A percentile compares a stretch with the other conserved stretches of the same genome.
Evolutionary conservation across 2,113 vertebrate genomes (phyloP).

Genomic region (Zosterops borbonicus): DNA sequence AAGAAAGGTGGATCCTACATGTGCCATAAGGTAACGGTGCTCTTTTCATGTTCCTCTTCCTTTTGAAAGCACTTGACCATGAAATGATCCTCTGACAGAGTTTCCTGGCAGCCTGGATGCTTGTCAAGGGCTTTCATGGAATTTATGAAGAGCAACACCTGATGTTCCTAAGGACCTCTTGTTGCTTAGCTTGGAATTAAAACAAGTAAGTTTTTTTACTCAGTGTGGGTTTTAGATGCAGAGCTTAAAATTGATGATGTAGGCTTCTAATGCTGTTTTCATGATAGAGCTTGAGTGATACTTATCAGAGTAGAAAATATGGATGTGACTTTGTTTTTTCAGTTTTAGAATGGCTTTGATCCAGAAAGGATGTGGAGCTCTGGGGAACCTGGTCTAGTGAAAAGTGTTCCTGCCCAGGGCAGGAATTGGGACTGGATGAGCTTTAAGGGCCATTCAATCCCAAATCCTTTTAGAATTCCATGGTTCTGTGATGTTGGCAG

Average conservation of each 20-base stretch:
- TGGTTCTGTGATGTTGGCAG: neutral
- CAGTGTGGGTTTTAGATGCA: neutral
- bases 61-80: neutral
- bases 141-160: neutral
- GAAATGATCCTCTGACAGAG: neutral
- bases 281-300: neutral
- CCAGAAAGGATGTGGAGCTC: neutral
- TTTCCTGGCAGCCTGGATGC: neutral
- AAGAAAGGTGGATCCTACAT: conserved; percentile 99
- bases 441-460: neutral
- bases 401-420: neutral
- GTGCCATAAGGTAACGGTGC: conserved; percentile 90
- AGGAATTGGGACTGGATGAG: neutral
- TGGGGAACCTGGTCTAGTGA: neutral
- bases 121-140: neutral
- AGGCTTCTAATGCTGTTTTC: neutral
- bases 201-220: neutral
- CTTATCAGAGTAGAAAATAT: neutral
- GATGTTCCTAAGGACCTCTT: neutral
- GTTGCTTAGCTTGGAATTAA: neutral
- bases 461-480: neutral
- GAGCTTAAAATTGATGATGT: neutral
- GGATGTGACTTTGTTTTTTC: neutral
- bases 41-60: neutral
- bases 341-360: neutral